A percentile compares a stretch with the other conserved stretches of the same genome.
Evolutionary conservation across 2,888 invertebrate genomes (phyloP).

Genomic region (Folsomia manolachei): DNA sequence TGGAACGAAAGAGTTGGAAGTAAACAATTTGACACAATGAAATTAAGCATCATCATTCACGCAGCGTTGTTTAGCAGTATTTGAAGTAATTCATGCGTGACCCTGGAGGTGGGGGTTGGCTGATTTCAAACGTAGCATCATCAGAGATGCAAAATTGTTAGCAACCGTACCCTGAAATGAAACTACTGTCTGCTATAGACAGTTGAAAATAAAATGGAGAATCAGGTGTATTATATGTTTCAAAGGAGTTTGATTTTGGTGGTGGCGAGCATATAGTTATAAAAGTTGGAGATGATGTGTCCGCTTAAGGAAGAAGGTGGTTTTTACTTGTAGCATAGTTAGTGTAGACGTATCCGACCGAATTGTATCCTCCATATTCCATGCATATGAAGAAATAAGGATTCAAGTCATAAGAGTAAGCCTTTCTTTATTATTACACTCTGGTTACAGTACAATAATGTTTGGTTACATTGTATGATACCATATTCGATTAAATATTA

Average conservation of each 20-base stretch:
- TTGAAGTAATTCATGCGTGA: slow-evolving; percentile 3
- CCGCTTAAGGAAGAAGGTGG: not conserved
- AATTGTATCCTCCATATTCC: not conserved
- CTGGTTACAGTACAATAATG: not conserved
- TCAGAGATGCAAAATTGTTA: not conserved
- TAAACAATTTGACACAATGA: not conserved
- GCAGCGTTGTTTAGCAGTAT: not conserved
- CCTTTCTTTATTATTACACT: not conserved
- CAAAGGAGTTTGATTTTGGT: not conserved
- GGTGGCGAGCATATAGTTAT: too few relatives aligned
- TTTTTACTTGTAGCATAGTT: too few relatives aligned
- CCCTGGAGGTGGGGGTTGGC: not conserved
- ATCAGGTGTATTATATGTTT: not conserved
- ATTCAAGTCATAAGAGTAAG: not conserved
- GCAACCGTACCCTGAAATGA: too few relatives aligned
- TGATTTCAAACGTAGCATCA: not conserved
- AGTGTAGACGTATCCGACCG: not conserved
- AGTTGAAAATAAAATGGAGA: too few relatives aligned
- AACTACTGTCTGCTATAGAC: too few relatives aligned
- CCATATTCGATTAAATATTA: not conserved
- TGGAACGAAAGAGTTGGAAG: not conserved
- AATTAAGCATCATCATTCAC: not conserved
- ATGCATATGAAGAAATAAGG: not conserved
- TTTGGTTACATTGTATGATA: not conserved
- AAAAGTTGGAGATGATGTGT: slow-evolving; percentile 17